These are phyloP conservation scores for Sinocyclocheilus rhinocerous DNA, from an alignment of 2,113 vertebrate species.

Conservation along the genomic window DNA sequence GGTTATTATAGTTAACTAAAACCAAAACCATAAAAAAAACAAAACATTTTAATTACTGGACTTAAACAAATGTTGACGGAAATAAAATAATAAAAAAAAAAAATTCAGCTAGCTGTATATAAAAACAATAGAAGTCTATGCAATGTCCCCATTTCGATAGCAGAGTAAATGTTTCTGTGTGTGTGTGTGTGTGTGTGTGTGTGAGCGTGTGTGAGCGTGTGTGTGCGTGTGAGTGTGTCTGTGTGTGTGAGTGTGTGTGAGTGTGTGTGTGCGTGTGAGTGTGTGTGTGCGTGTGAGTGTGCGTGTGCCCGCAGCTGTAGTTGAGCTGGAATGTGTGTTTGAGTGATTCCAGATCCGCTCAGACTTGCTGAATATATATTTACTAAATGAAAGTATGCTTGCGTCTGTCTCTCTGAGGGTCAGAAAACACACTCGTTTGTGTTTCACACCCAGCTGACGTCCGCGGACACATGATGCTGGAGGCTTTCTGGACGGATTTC, in stretches of 20 bases:
- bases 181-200: too few species aligned
- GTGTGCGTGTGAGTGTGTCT: too few species aligned
- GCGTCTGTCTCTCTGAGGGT: neutral
- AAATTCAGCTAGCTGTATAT: neutral
- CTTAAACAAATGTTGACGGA: neutral
- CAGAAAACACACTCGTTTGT: neutral
- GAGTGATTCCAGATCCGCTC: conserved; percentile 1
- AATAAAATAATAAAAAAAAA: neutral
- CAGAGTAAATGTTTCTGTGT: too few species aligned
- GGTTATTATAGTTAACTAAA: neutral
- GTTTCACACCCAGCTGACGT: too few species aligned
- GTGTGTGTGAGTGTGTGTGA: too few species aligned
- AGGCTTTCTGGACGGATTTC: neutral
- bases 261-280: too few species aligned
- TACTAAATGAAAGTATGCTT: conserved; percentile 31
- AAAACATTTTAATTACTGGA: too few species aligned
- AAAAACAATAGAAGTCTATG: neutral
- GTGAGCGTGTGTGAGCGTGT: too few species aligned
- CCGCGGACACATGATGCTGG: neutral
- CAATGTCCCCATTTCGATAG: neutral
- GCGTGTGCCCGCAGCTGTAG: too few species aligned
- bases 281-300: too few species aligned
- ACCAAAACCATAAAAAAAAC: neutral
- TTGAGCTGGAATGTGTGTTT: conserved; percentile 9
- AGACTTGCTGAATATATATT: conserved; percentile 29